Base-by-base conservation (phyloP, 2,113 vertebrate species). In the Phyllostomus discolor region DNA sequence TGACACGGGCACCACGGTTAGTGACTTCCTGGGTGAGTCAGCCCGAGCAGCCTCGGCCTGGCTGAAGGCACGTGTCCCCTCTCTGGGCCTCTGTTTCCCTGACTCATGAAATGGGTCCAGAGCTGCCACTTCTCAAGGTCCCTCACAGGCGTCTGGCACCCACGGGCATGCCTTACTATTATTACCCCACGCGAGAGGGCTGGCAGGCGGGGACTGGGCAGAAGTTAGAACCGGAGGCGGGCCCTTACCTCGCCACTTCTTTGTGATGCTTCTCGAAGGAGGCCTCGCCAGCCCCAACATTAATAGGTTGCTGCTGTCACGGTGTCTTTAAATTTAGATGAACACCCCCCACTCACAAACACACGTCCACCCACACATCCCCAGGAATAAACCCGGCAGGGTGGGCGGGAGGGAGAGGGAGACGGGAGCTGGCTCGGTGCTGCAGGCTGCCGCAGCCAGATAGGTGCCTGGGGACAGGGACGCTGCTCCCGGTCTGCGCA, bases 301-400 rank as follows among this genome's bases (percentile, higher is more conserved):
- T 95, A 88, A 97, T 86, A 97, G 79, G 91, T 79, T 12, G 11
- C 26, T 50, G 59, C 91, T 81, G 81, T 84, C 95, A 67, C 31
- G 52, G 33, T 50, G 82, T 54, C 83, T 95, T 97, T 97, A 97
- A 96, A 97, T 96, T 94, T 97, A 97, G 96, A 84, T 10, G 22
- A 72, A 67, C 57, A n/a, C 28, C 88, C 59, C 80, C 16, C 87
- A 35, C 70, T 43, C 52, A 59, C 62, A 88, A 90, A 94, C 72
- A 67, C 7, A 28, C 69, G 43, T n/a, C 95, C 62, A 50, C 96
- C 97, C 93, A 97, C 96, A 12, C 52, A 64, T 15, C 78, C 94
- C 88, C 91, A 94, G 89, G 91, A 97, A 96, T 96, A 96, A 96
- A 85, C 41, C 94, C 20, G 1, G 48, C 22, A 15, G 22, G 52